Evolutionary conservation across 2,797 vertebrate species (phyloP), one percentile per base, ranked within the genome.

Genomic region (Eupleurogrammus muticus): DNA sequence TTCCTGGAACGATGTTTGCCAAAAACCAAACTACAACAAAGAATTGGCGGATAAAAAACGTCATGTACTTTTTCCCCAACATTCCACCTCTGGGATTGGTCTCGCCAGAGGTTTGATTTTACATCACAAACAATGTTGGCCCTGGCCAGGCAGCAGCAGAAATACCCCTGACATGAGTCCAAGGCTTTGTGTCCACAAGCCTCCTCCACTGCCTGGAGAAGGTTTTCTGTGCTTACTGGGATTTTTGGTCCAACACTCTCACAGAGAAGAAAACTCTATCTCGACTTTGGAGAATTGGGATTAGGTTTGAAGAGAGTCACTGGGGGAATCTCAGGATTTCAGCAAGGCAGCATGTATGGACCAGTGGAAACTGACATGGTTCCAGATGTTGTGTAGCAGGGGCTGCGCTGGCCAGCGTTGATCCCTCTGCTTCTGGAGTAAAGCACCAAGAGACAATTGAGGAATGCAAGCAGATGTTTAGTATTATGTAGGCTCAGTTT

Each of bases 381-480:
- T 84, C 80, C 86, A 87, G 84, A 90, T 88, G 88, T 84, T 86
- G 57, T 2, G 57, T 2, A 63, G 67, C 36, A 63, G 61, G n/a
- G 56, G 53, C 72, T 61, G 71, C 69, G 69, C 77, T 87, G 84
- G 75, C 79, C 75, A 56, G 56, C 52, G 32, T 82, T 66, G 67
- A 61, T 86, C 80, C 32, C 54, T 81, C 77, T 73, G 64, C 75
- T 84, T 70, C 72, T 79, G 68, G 72, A 84, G 62, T 21, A 55
- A 66, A 81, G 66, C 70, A 77, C 74, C 80, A 73, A 61, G 66
- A 85, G 80, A 75, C 71, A 55, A 55, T 20, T 56, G 60, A 84
- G 79, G 84, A 89, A 89, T 88, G 84, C 42, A 12, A 67, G 77
- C 89, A 90, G 78, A 87, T 91, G 83, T 90, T 84, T 65, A 75